Base-by-base conservation (phyloP, 2,888 invertebrate genomes). In the Euclidia mi region DNA sequence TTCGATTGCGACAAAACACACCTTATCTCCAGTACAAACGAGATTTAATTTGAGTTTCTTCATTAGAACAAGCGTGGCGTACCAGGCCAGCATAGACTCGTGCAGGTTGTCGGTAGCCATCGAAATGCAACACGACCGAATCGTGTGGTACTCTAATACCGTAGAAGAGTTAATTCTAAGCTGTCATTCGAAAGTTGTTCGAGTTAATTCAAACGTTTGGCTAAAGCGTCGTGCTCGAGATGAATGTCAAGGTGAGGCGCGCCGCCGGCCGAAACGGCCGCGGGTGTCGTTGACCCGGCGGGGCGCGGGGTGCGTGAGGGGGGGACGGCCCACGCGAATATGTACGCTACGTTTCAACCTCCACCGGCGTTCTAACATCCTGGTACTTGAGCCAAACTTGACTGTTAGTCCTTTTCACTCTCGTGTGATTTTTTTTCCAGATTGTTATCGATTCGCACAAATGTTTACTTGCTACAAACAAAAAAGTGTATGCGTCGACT, bases 221-320 rank as follows among this genome's bases (percentile, higher is more conserved):
- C 87, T 85, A 86, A 87, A 91, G 88, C 90, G 87, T 86, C 74
- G 89, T 88, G 88, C 83, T 86, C 86, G 89, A 93, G 94, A 94
- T 93, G 94, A 94, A 94, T 94, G 94, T 94, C 94, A 94, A 94
- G 94, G 94, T 94, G 92, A 94, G 93, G 92, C 89, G 89, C 89
- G 90, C 91, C 89, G 89, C 80, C 90, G 91, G 90, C 93, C 93
- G 92, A 93, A 92, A 90, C 92, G 92, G 88, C 91, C 85, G 88
- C 85, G 81, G 87, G 85, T 88, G 92, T 91, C 93, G 84, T 89
- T 89, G 93, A 94, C 92, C 94, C 86, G 74, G 77, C 63, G 72
- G 76, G 75, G 63, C 67, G 73, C 73, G 72, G 73, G 80, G 84
- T 34, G 78, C 18, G 61, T 72, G 79, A 79, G 80, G 78, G 88